These are phyloP conservation scores for Myotis yumanensis DNA, from an alignment of 2,113 vertebrate species.

Conservation along the genomic window DNA sequence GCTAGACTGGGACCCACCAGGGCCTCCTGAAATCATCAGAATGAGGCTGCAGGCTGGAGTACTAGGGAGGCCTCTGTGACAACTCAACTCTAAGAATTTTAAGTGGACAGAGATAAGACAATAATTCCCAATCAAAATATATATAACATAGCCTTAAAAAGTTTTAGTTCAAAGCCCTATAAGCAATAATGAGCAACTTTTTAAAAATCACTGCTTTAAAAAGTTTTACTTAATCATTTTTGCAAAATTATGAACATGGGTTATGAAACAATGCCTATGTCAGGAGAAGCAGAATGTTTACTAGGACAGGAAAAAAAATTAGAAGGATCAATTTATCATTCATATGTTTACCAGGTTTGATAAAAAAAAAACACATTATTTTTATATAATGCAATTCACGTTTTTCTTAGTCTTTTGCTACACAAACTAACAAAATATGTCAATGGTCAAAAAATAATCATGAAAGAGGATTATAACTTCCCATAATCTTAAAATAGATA, in stretches of 20 bases:
- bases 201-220: constrained; percentile 28
- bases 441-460: constrained; percentile 56
- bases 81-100: not conserved
- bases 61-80: not conserved
- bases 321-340: constrained; percentile 40
- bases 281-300: not conserved
- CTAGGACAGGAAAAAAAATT: constrained; percentile 33
- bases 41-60: not conserved
- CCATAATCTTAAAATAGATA: constrained; percentile 34
- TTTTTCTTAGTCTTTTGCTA: constrained; percentile 57
- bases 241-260: not conserved
- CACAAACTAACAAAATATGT: constrained; percentile 58
- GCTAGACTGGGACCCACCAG: not conserved
- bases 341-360: constrained; percentile 36
- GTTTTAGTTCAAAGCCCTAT: not conserved
- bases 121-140: constrained; percentile 14
- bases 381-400: constrained; percentile 48
- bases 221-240: constrained; percentile 18
- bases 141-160: not conserved
- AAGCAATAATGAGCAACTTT: not conserved
- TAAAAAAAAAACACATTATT: constrained; percentile 20
- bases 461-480: constrained; percentile 22
- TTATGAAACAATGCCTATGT: constrained; percentile 14
- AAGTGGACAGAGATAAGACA: not conserved
- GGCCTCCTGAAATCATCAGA: not conserved